Percentiles rank a stretch among this genome's conserved stretches.
phyloP scores from a whole-genome alignment of 2,888 invertebrate genomes.

The Zygaena filipendulae region DNA sequence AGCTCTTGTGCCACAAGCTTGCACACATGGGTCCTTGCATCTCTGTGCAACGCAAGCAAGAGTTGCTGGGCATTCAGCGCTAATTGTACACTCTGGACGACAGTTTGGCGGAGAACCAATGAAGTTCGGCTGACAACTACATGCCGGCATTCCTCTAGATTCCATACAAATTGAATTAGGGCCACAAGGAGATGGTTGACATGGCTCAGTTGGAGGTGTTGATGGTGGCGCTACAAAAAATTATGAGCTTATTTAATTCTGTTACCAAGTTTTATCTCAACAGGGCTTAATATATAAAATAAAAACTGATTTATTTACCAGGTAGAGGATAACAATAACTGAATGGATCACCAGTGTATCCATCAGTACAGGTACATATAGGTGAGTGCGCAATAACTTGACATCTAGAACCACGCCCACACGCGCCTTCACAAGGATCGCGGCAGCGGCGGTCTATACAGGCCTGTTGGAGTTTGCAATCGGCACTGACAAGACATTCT shows the following conservation, averaged over 20 bases:
- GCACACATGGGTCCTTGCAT: conserved; percentile 75
- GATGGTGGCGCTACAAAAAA: conserved; percentile 27
- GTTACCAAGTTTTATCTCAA: not conserved
- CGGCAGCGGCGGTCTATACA: conserved; percentile 78
- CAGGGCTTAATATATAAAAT: not conserved
- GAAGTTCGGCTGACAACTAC: conserved; percentile 71
- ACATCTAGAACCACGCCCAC: conserved; percentile 77
- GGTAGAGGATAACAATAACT: conserved; percentile 69
- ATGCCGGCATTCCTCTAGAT: conserved; percentile 70
- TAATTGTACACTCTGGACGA: conserved; percentile 75
- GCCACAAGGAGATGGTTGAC: conserved; percentile 76
- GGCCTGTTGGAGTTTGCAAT: conserved; percentile 74
- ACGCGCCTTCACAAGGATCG: conserved; percentile 80
- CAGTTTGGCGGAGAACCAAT: conserved; percentile 75
- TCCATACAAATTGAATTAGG: conserved; percentile 72
- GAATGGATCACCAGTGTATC: conserved; percentile 79
- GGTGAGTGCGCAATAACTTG: conserved; percentile 80
- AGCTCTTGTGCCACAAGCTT: conserved; percentile 71
- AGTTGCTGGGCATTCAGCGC: conserved; percentile 74
- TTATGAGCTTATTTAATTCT: not conserved
- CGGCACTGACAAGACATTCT: conserved; percentile 79
- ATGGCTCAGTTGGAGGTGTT: conserved; percentile 61
- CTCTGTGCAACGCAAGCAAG: conserved; percentile 72
- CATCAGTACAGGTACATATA: conserved; percentile 76
- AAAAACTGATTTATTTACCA: conserved; percentile 39